Percentiles rank a stretch among this genome's conserved stretches.
Conservation (phyloP, 2,797 vertebrate species). For the Myoxocephalus aenaeus region DNA sequence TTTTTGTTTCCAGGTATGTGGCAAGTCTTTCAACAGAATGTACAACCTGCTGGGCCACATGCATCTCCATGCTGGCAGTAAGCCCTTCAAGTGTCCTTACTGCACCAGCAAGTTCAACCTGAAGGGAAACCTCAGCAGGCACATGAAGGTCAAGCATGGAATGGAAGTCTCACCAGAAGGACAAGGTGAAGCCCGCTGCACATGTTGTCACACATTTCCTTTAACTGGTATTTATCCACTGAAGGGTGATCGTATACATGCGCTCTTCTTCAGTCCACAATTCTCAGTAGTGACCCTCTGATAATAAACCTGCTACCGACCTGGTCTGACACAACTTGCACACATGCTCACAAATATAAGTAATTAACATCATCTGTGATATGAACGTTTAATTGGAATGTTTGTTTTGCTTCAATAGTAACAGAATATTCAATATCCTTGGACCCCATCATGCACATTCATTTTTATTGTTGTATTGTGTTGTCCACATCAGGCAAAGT, state of each 20-base stretch:
- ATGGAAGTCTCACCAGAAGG: constrained; percentile 96
- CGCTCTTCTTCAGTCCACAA: not conserved
- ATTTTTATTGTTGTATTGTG: not conserved
- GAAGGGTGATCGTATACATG: not conserved
- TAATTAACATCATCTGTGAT: not conserved
- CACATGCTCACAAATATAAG: not conserved
- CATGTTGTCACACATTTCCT: not conserved
- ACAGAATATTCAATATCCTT: not conserved
- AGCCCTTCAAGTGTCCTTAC: constrained; percentile 98
- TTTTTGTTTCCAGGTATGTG: constrained; percentile 89
- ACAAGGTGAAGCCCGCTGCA: constrained; percentile 85
- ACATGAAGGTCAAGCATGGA: constrained; percentile 99
- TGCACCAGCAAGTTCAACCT: constrained; percentile 99
- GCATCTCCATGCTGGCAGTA: constrained; percentile 97
- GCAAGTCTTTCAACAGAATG: constrained; percentile 99
- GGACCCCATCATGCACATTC: not conserved
- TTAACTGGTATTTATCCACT: not conserved
- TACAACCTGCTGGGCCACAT: constrained; percentile 99
- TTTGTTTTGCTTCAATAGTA: not conserved
- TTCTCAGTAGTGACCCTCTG: not conserved
- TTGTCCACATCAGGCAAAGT: not conserved
- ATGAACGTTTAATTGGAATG: too few species aligned
- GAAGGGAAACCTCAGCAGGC: constrained; percentile 98
- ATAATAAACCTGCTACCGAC: not conserved
- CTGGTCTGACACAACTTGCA: not conserved